Evolutionary conservation across 2,888 invertebrate genomes (phyloP).

Genomic region (Clitarchus hookeri): DNA sequence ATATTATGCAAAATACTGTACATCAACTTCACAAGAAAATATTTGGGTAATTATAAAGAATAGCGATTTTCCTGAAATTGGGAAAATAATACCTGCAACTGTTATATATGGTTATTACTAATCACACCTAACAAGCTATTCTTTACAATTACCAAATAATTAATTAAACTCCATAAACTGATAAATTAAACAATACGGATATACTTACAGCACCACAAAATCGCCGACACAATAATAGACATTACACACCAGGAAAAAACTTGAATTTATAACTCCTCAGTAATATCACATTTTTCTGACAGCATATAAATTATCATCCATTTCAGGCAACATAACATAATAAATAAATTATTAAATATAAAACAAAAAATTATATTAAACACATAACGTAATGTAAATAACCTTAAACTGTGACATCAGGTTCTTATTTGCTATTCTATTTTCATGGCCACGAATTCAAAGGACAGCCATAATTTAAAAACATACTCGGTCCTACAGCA

Average conservation of each 20-base stretch:
- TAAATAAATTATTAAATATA: neutral
- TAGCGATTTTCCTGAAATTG: too few species aligned
- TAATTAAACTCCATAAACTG: neutral
- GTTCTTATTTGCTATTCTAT: neutral
- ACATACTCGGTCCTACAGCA: too few species aligned
- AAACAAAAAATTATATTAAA: neutral
- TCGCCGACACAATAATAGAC: neutral
- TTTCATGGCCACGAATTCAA: neutral
- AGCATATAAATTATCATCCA: neutral
- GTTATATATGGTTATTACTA: too few species aligned
- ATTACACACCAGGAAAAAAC: neutral
- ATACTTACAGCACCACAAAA: neutral
- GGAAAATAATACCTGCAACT: too few species aligned
- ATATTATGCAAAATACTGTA: too few species aligned
- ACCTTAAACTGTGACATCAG: neutral
- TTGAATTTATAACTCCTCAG: neutral
- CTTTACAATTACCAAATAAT: too few species aligned
- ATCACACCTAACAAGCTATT: too few species aligned
- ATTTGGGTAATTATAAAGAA: too few species aligned
- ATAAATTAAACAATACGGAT: neutral
- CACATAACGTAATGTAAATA: neutral
- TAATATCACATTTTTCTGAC: neutral
- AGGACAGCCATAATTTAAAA: too few species aligned
- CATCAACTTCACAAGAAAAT: too few species aligned
- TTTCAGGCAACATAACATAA: neutral